A percentile compares a stretch with the other conserved stretches of the same genome.
Conservation (phyloP, 1,140 invertebrate genomes). For the Dinoponera quadriceps region DNA sequence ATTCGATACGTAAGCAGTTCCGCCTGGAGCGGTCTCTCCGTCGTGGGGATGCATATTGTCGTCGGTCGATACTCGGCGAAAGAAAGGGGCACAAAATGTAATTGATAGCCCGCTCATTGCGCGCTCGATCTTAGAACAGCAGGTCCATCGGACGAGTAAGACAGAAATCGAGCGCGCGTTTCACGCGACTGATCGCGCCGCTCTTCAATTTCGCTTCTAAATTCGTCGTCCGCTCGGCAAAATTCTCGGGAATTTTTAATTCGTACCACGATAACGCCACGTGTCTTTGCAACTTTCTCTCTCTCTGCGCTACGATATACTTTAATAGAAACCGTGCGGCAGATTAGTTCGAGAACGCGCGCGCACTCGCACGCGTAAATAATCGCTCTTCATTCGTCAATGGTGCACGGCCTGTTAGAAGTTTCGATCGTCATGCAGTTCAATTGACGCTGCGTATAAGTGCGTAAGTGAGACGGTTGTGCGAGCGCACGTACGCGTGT, state of each 20-base stretch:
- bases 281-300: neutral
- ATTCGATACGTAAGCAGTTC: constrained; percentile 68
- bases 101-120: constrained; percentile 62
- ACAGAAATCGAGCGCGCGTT: neutral
- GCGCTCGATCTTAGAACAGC: constrained; percentile 38
- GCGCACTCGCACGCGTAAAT: constrained; percentile 24
- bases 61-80: constrained; percentile 63
- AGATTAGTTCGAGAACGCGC: too few species aligned
- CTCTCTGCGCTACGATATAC: constrained; percentile 16
- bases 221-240: neutral
- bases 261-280: neutral
- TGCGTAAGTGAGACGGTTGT: constrained; percentile 72
- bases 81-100: constrained; percentile 57
- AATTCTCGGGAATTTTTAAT: neutral
- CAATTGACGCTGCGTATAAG: constrained; percentile 74
- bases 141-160: constrained; percentile 21
- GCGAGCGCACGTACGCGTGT: constrained; percentile 66
- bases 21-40: constrained; percentile 46
- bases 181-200: neutral
- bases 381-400: constrained; percentile 61
- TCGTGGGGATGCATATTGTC: constrained; percentile 37
- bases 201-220: neutral
- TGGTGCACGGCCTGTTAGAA: constrained; percentile 42
- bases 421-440: constrained; percentile 69
- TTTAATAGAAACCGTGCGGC: constrained; percentile 23